Percentiles rank a stretch among this genome's conserved stretches.
Evolutionary conservation across 2,888 invertebrate species (phyloP).

Genomic region (Drosophila imparisetae): DNA sequence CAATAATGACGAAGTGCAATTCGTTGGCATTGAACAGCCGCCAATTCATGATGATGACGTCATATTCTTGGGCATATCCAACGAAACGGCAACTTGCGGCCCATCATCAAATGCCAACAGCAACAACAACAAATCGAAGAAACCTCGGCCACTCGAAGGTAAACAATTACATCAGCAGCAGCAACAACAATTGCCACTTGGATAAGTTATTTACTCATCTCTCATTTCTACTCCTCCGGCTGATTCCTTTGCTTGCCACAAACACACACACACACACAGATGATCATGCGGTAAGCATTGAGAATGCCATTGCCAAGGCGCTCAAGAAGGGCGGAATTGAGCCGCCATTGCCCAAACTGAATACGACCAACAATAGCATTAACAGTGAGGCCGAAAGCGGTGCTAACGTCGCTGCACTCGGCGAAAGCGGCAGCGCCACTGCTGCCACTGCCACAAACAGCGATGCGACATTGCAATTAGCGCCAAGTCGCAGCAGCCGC

Average conservation of each 20-base stretch:
- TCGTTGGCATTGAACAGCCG: constrained; percentile 39
- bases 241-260: neutral
- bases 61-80: constrained; percentile 48
- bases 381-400: constrained; percentile 82
- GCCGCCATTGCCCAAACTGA: constrained; percentile 79
- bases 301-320: constrained; percentile 91
- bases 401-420: constrained; percentile 85
- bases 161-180: constrained; percentile 73
- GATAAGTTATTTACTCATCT: neutral
- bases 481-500: constrained; percentile 79
- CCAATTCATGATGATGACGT: constrained; percentile 52
- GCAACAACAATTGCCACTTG: neutral
- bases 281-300: constrained; percentile 92
- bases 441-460: constrained; percentile 1
- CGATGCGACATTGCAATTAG: constrained; percentile 11
- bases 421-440: constrained; percentile 22
- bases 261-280: constrained; percentile 84
- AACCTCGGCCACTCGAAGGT: constrained; percentile 85
- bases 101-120: constrained; percentile 6
- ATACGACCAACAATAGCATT: constrained; percentile 10
- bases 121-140: constrained; percentile 81
- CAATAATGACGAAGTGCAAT: constrained; percentile 52
- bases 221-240: neutral
- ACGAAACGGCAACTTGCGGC: constrained; percentile 10
- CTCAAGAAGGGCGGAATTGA: constrained; percentile 89